Base-by-base conservation (phyloP, 2,113 vertebrate genomes). In the Oreochromis aureus region DNA sequence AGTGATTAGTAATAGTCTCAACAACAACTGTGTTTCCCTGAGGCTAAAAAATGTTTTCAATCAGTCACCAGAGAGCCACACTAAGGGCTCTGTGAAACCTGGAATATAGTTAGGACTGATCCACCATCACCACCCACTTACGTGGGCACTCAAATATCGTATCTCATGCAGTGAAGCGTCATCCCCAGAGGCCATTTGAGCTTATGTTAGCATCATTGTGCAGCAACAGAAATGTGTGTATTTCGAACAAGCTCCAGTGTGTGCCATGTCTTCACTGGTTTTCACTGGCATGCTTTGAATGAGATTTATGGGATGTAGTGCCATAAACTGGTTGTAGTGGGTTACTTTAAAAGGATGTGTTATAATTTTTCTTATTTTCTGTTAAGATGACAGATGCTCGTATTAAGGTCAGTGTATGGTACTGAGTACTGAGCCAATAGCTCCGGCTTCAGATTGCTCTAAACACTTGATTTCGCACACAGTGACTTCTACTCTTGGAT, bases 381-480 rank as follows among this genome's bases (percentile, higher is more conserved):
- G 69, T 73, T 27, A 46, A 46, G 41, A 27, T 44, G 66, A 6
- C 39, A 27, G 13, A 71, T 22, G 22, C 22, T 71, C 5, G 3
- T 71, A 46, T 71, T 71, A 71, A 18, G 13, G 39, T 27, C 41
- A 73, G 39, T 22, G 12, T 71, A 71, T 71, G 24, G n/a, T n/a
- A n/a, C n/a, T n/a, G n/a, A 46, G 39, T 46, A 73, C 39, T 44
- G 69, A 73, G 22, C n/a, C 39, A 6, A 46, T 2, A 73, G 39
- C 22, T 46, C 39, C 1, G 13, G 66, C n/a, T 46, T 73, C 66
- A 73, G 7, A 46, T 44, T 73, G 39, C 22, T 27, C 13, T 73
- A 16, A 73, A 73, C 0, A 0, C 0, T 30, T 19, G 6, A 19
- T 18, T 76, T 76, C 0, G 16, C 41, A 32, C 22, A 30, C 71